Evolutionary conservation across 2,888 invertebrate species (phyloP), one percentile per base, ranked within the genome.

Genomic region (Eupithecia dodoneata): DNA sequence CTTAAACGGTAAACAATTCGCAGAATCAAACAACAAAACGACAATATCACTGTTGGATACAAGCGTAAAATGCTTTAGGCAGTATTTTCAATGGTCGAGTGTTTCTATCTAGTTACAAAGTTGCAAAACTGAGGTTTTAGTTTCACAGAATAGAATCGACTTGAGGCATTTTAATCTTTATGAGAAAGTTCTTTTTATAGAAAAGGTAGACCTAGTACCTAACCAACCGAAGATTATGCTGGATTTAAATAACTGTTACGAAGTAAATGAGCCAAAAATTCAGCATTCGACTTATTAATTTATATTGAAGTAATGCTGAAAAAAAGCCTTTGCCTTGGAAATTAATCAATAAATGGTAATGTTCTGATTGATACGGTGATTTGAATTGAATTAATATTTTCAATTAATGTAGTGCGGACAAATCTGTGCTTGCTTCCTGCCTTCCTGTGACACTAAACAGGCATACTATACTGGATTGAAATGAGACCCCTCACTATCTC

Each of bases 41-140:
- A 85, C 86, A 86, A 87, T 87, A 85, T 85, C 85, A 84, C 85
- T 85, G 84, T 80, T 80, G 82, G 85, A 85, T 85, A 87, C 66
- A 42, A 66, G 73, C 84, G 86, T 87, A 87, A 84, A 73, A 79
- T 72, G 75, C 82, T 70, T n/a, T 47, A 70, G 70, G 70, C 70
- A 10, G 4, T 30, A 47, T 70, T 18, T 47, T 4, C 47, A 47
- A 45, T 18, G 69, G 45, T 45, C 69, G 10, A 70, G 70, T 47
- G 47, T 66, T 42, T 18, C 55, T 59, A 30, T 4, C 2, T 18
- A 59, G 9, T 2, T 47, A 44, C 44, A 4, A n/a, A 10, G 9
- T 30, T 63, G 63, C 18, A 10, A 30, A 30, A 63, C 18, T 12
- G n/a, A 63, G 63, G 10, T 63, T 59, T 59, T 9, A 9, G 59